Evolutionary conservation across 2,888 invertebrate species (phyloP).

Genomic region (Magallana nippona): DNA sequence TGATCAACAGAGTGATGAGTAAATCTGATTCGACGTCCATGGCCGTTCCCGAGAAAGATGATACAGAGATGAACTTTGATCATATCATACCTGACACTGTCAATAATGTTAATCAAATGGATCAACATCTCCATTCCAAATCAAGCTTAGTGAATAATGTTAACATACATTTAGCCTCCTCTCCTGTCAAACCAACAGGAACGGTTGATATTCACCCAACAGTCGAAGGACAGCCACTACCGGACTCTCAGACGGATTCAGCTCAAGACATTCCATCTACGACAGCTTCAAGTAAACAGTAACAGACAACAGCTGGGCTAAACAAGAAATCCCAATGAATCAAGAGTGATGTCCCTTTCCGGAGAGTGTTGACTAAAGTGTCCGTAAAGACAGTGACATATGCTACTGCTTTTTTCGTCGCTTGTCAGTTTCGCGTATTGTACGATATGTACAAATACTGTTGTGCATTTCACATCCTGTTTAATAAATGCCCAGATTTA

Average conservation of each 20-base stretch:
- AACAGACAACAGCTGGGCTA: neutral
- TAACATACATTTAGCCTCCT: neutral
- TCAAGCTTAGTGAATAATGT: neutral
- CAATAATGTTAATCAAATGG: slow-evolving; percentile 2
- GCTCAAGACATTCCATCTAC: neutral
- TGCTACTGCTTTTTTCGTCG: slow-evolving; percentile 33
- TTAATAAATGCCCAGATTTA: slow-evolving; percentile 33
- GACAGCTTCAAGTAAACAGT: neutral
- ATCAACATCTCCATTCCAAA: neutral
- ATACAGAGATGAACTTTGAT: neutral
- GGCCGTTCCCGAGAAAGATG: neutral
- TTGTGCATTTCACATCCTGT: slow-evolving; percentile 33
- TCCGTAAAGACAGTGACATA: neutral
- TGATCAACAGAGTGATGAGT: neutral
- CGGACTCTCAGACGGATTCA: neutral
- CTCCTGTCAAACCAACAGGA: neutral
- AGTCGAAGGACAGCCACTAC: neutral
- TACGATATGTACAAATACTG: slow-evolving; percentile 9
- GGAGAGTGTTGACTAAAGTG: slow-evolving; percentile 14
- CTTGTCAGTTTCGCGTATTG: slow-evolving; percentile 30
- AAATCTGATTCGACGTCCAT: neutral
- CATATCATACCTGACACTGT: slow-evolving; percentile 20
- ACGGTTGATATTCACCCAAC: neutral
- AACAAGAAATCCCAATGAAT: slow-evolving; percentile 7
- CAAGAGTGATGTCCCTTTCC: slow-evolving; percentile 1